Percentiles rank a stretch among this genome's conserved stretches.
Conservation (phyloP, 2,797 vertebrate species). For the Brachymystax lenok region DNA sequence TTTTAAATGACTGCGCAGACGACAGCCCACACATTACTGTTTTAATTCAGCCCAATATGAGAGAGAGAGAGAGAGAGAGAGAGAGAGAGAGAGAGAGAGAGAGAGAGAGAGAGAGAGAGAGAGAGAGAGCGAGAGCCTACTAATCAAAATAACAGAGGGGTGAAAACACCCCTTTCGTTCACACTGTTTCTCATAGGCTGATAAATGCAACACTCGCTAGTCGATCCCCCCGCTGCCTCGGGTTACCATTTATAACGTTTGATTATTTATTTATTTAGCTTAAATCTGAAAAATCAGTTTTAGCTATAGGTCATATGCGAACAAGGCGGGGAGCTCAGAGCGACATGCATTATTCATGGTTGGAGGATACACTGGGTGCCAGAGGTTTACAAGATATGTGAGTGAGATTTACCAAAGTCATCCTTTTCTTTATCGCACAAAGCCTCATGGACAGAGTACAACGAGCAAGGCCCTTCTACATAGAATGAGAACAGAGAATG, state of each 20-base stretch:
- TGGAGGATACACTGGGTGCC: conserved; percentile 59
- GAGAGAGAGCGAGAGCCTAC: conserved; percentile 5
- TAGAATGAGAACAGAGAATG: conserved; percentile 57
- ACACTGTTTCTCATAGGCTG: conserved; percentile 56
- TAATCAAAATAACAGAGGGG: conserved; percentile 40
- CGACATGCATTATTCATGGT: conserved; percentile 73
- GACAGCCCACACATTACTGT: conserved; percentile 68
- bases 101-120: too few species aligned
- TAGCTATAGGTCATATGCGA: conserved; percentile 76
- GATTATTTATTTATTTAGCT: conserved; percentile 74
- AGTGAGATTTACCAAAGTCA: conserved; percentile 63
- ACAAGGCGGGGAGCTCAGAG: conserved; percentile 57
- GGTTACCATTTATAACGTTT: conserved; percentile 73
- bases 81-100: too few species aligned
- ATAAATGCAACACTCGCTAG: conserved; percentile 64
- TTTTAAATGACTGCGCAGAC: conserved; percentile 56
- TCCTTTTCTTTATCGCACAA: conserved; percentile 70
- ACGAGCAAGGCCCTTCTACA: conserved; percentile 40
- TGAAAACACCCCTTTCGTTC: conserved; percentile 49
- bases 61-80: conserved; percentile 30
- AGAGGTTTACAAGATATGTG: conserved; percentile 74
- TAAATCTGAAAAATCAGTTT: conserved; percentile 73
- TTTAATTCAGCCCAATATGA: conserved; percentile 72
- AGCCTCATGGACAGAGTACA: conserved; percentile 58
- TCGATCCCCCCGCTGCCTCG: conserved; percentile 56